Evolutionary conservation across 2,113 vertebrate species (phyloP).

Genomic region (Pungitius pungitius): DNA sequence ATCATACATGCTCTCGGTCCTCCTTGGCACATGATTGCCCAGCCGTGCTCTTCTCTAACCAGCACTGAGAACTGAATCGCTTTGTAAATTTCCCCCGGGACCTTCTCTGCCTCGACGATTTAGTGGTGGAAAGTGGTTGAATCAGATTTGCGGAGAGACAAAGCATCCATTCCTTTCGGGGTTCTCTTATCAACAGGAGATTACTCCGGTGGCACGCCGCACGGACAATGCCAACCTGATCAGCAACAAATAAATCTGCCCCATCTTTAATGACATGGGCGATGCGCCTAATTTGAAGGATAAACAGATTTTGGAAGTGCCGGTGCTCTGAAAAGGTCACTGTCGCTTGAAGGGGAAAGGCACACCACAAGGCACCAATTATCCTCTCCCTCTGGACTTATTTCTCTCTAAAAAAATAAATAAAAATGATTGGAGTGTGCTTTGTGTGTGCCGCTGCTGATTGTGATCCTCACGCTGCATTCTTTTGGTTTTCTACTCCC

Average conservation of each 20-base stretch:
- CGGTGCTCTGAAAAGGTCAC: slow-evolving; percentile 74
- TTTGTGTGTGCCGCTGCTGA: slow-evolving; percentile 30
- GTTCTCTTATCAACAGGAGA: slow-evolving; percentile 70
- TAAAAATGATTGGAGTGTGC: slow-evolving; percentile 59
- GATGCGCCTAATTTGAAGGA: slow-evolving; percentile 62
- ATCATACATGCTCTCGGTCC: slow-evolving; percentile 61
- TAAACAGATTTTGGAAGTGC: slow-evolving; percentile 70
- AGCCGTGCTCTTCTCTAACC: slow-evolving; percentile 67
- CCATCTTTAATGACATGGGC: slow-evolving; percentile 74
- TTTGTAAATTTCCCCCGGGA: slow-evolving; percentile 75
- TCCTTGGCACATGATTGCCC: slow-evolving; percentile 66
- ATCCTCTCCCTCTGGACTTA: slow-evolving; percentile 46
- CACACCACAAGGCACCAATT: slow-evolving; percentile 56
- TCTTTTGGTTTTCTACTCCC: neutral
- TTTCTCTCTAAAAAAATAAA: slow-evolving; percentile 44
- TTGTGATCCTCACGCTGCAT: slow-evolving; percentile 32
- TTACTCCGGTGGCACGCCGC: slow-evolving; percentile 64
- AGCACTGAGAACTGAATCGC: slow-evolving; percentile 74
- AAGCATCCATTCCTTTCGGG: slow-evolving; percentile 68
- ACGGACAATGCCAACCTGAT: slow-evolving; percentile 73
- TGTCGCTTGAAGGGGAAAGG: slow-evolving; percentile 58
- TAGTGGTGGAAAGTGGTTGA: slow-evolving; percentile 73
- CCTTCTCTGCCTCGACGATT: slow-evolving; percentile 72
- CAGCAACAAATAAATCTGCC: slow-evolving; percentile 73
- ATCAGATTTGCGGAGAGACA: slow-evolving; percentile 78